Percentiles rank a stretch among this genome's conserved stretches.
Conservation (phyloP, 2,888 invertebrate species). For the Hermaeophaga mercurialis region DNA sequence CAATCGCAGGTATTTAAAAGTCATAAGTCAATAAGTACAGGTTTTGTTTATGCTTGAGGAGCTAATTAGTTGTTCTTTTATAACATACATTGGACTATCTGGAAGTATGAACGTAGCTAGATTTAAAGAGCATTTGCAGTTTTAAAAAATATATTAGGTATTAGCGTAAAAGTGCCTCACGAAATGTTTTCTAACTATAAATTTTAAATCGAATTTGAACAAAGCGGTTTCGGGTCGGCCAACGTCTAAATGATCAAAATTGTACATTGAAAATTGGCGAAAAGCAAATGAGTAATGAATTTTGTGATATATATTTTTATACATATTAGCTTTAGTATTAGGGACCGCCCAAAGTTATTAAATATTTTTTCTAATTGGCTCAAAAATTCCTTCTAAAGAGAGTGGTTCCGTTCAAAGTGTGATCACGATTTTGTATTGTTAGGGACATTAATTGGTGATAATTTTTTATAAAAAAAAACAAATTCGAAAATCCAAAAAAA, state of each 20-base stretch:
- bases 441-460: slow-evolving; percentile 46
- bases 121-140: too few relatives aligned
- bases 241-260: slow-evolving; percentile 32
- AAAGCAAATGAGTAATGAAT: slow-evolving; percentile 41
- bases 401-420: slow-evolving; percentile 40
- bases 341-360: slow-evolving; percentile 37
- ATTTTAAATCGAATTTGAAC: too few relatives aligned
- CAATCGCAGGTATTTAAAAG: too few relatives aligned
- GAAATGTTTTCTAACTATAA: too few relatives aligned
- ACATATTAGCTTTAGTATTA: slow-evolving; percentile 40
- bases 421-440: slow-evolving; percentile 44
- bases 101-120: too few relatives aligned
- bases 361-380: slow-evolving; percentile 44
- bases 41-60: too few relatives aligned
- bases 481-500: slow-evolving; percentile 37
- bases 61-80: too few relatives aligned
- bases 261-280: slow-evolving; percentile 39
- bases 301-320: slow-evolving; percentile 53
- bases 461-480: slow-evolving; percentile 43
- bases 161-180: too few relatives aligned
- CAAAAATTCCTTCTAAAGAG: slow-evolving; percentile 34
- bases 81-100: too few relatives aligned
- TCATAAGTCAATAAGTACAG: too few relatives aligned
- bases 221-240: too few relatives aligned
- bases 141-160: too few relatives aligned